phyloP scores from a whole-genome alignment of 2,888 invertebrate genomes.

The Arrhopalites spinosus region DNA sequence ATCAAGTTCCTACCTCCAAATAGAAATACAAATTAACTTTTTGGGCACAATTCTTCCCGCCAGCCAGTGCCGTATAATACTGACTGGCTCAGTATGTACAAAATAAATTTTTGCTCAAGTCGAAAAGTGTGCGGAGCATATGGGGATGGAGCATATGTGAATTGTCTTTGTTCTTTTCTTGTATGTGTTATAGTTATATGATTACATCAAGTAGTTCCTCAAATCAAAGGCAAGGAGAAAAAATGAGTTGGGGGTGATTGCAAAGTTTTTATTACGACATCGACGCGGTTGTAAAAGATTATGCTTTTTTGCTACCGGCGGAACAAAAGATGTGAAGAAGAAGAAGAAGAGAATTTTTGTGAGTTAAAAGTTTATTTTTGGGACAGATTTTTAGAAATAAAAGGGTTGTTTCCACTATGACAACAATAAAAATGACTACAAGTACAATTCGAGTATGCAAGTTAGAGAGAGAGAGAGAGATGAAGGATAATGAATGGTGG shows the following conservation, averaged over 20 bases:
- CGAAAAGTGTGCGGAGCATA: too few relatives aligned
- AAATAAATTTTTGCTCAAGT: background rate
- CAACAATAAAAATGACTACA: constrained; percentile 25
- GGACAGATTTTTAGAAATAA: constrained; percentile 40
- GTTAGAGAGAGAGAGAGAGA: constrained; percentile 4
- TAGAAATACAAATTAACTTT: too few relatives aligned
- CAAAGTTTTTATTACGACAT: constrained; percentile 35
- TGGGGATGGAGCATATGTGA: too few relatives aligned
- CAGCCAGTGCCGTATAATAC: too few relatives aligned
- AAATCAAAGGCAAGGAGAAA: background rate
- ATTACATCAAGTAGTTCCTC: too few relatives aligned
- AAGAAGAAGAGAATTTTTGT: constrained; percentile 19
- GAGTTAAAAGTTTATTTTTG: constrained; percentile 38
- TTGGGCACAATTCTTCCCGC: too few relatives aligned
- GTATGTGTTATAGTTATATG: too few relatives aligned
- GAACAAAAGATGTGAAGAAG: constrained; percentile 30
- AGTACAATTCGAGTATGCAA: background rate
- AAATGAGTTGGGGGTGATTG: constrained; percentile 33
- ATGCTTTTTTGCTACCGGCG: constrained; percentile 29
- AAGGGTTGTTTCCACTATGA: constrained; percentile 31
- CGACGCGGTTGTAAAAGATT: constrained; percentile 33
- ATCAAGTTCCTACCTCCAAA: too few relatives aligned
- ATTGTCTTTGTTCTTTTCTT: too few relatives aligned
- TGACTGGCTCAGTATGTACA: background rate
- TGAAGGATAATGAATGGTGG: background rate